These are phyloP conservation scores for Protobothrops flavoviridis DNA, from an alignment of 2,113 vertebrate species.

Conservation along the genomic window DNA sequence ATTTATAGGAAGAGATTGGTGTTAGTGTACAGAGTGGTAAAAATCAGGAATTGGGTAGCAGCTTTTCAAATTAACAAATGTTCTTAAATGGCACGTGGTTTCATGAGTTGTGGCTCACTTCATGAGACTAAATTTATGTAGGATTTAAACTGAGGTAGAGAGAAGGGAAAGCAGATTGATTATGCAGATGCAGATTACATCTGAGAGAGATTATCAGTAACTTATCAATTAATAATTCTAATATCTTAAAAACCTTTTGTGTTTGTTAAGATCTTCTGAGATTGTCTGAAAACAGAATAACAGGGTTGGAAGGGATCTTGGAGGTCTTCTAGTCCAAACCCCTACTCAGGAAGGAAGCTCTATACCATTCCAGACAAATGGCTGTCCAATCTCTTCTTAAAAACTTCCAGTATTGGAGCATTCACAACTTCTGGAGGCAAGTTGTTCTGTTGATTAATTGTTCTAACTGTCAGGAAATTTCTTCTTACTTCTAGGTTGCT, in stretches of 20 bases:
- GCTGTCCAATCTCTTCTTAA: not conserved
- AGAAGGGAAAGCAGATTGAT: not conserved
- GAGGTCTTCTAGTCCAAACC: not conserved
- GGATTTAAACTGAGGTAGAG: not conserved
- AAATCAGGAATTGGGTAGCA: not conserved
- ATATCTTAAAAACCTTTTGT: not conserved
- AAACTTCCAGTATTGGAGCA: not conserved
- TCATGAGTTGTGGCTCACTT: not conserved
- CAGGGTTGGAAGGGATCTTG: not conserved
- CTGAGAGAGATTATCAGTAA: not conserved
- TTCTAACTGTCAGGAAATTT: not conserved
- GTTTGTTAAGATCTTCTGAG: not conserved
- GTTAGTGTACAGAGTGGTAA: not conserved
- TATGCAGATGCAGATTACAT: not conserved
- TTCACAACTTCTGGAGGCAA: not conserved
- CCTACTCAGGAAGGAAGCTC: not conserved
- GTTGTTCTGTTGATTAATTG: not conserved
- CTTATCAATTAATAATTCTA: not conserved
- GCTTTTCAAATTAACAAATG: not conserved
- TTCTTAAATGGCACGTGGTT: not conserved
- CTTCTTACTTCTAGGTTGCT: not conserved
- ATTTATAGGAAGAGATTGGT: not conserved
- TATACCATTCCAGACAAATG: not conserved
- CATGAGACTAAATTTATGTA: not conserved
- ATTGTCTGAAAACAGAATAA: not conserved